Evolutionary conservation across 1,140 invertebrate genomes (phyloP).

Genomic region (Bombus difficillimus): DNA sequence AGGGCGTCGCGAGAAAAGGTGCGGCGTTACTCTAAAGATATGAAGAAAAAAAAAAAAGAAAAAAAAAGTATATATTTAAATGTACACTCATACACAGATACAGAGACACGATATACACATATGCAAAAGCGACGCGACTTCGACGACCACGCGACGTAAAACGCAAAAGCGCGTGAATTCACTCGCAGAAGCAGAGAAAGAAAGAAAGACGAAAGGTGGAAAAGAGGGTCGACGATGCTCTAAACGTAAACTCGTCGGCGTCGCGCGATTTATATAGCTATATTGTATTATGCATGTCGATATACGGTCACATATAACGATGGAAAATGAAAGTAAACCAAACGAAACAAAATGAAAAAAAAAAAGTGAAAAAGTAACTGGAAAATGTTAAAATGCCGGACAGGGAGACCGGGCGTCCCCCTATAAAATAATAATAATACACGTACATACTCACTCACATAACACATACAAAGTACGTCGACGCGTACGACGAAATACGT

Average conservation of each 20-base stretch:
- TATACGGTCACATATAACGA: conserved; percentile 64
- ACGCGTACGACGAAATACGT: conserved; percentile 15
- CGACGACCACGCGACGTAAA: conserved; percentile 32
- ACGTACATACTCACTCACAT: conserved; percentile 53
- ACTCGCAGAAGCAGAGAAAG: background rate
- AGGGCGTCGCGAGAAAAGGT: background rate
- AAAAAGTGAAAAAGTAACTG: conserved; percentile 47
- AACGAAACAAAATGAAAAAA: conserved; percentile 36
- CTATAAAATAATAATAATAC: conserved; percentile 13
- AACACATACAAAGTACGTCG: conserved; percentile 58
- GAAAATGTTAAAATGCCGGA: conserved; percentile 44
- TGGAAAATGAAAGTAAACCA: conserved; percentile 67
- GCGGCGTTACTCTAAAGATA: conserved; percentile 1
- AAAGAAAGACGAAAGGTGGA: background rate
- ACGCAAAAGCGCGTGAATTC: conserved; percentile 15
- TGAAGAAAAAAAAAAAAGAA: conserved; percentile 1
- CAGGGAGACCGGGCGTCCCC: conserved; percentile 44
- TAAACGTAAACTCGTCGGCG: conserved; percentile 51
- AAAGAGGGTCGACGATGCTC: conserved; percentile 34
- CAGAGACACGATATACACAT: conserved; percentile 22
- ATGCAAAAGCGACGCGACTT: conserved; percentile 25
- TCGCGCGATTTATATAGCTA: conserved; percentile 64
- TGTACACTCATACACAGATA: conserved; percentile 36
- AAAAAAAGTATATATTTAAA: conserved; percentile 1
- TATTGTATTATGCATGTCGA: conserved; percentile 69